Evolutionary conservation across 2,888 invertebrate genomes (phyloP).

Genomic region (Drosophila paranaensis): DNA sequence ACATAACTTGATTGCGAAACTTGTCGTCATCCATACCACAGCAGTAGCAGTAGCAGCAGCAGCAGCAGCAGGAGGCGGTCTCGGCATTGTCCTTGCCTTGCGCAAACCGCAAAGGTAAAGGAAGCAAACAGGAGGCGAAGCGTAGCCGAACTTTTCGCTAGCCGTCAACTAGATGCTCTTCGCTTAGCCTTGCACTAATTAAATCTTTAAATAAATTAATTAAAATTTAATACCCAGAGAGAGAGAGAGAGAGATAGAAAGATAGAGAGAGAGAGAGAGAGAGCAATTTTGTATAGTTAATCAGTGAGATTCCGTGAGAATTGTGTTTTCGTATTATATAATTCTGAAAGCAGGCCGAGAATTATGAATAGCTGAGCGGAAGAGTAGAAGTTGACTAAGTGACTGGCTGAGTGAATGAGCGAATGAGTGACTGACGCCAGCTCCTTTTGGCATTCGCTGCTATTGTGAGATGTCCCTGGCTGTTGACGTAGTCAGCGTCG

Average conservation of each 20-base stretch:
- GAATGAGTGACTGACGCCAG: slow-evolving; percentile 34
- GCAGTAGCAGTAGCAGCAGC: too few species aligned
- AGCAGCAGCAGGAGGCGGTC: not conserved
- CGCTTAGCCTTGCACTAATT: not conserved
- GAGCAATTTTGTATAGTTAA: not conserved
- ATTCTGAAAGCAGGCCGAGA: not conserved
- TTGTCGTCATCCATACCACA: slow-evolving; percentile 42
- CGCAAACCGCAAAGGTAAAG: slow-evolving; percentile 44
- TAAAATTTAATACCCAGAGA: not conserved
- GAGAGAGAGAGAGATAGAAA: not conserved
- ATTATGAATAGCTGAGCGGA: slow-evolving; percentile 20
- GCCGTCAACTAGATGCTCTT: slow-evolving; percentile 13
- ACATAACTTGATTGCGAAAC: slow-evolving; percentile 62
- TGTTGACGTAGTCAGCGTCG: slow-evolving; percentile 32
- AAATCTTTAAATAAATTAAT: not conserved
- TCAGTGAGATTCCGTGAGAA: not conserved
- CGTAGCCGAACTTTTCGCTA: not conserved
- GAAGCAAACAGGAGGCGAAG: not conserved
- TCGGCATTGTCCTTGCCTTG: slow-evolving; percentile 18
- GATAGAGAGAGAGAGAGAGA: not conserved
- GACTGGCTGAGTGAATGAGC: slow-evolving; percentile 11
- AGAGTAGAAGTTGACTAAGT: slow-evolving; percentile 9
- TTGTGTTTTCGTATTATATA: not conserved
- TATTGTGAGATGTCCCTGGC: slow-evolving; percentile 57
- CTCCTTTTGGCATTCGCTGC: slow-evolving; percentile 40